Percentiles rank a stretch among this genome's conserved stretches.
Evolutionary conservation across 2,113 vertebrate genomes (phyloP).

Genomic region (Microcebus tavaratra): DNA sequence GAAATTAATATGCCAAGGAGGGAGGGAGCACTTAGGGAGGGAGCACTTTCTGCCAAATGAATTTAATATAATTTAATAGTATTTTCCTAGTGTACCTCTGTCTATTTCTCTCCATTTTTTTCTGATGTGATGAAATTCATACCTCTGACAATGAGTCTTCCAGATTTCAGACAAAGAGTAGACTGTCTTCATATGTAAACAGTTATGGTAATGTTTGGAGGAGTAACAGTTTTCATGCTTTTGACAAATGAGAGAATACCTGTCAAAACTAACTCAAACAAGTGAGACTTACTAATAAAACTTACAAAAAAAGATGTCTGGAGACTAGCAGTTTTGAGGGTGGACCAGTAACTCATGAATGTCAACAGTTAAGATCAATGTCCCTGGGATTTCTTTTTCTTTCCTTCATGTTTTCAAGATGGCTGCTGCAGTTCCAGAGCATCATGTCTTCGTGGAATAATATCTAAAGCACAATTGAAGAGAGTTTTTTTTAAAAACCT

Average conservation of each 20-base stretch:
- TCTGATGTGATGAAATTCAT: background rate
- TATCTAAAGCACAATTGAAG: background rate
- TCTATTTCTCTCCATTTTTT: background rate
- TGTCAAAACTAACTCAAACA: background rate
- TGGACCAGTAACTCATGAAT: background rate
- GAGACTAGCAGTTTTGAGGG: background rate
- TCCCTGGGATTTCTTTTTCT: background rate
- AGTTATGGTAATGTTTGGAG: background rate
- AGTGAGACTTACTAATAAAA: slow-evolving; percentile 30
- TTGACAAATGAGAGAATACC: background rate
- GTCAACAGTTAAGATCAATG: background rate
- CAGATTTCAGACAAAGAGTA: background rate
- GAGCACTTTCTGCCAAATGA: background rate
- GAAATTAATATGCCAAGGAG: background rate
- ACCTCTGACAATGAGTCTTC: slow-evolving; percentile 15
- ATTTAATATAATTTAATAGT: background rate
- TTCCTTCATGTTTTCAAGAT: slow-evolving; percentile 15
- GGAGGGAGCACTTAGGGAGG: background rate
- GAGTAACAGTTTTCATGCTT: background rate
- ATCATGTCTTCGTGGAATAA: background rate
- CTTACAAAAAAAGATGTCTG: background rate
- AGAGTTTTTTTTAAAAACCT: background rate
- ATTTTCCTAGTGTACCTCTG: background rate
- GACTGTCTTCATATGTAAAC: background rate
- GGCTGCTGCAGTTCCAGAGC: background rate